Base-by-base conservation (phyloP, 2,797 vertebrate species). In the Pantherophis alleghaniensis region DNA sequence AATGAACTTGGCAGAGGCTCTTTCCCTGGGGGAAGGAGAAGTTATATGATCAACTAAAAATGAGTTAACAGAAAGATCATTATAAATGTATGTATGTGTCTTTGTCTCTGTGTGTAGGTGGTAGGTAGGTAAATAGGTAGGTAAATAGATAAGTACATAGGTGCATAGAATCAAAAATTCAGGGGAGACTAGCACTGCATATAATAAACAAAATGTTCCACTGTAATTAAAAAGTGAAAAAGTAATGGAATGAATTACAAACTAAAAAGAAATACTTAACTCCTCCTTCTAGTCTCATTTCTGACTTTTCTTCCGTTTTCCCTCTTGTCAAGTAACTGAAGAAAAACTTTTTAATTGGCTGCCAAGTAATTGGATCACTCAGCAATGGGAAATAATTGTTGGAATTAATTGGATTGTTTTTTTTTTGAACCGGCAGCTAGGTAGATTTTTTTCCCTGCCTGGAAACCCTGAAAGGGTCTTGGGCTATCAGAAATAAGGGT, bases 281-380 rank as follows among this genome's bases (percentile, higher is more conserved):
- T 79, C 74, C 74, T 79, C 74, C 74, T 79, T 22, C 74, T 42
- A 22, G 74, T 42, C 74, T 79, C 32, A 22, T 79, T 79, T 79
- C 74, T 18, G 18, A 79, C 7, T 79, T 79, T 79, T 22, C 37
- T 42, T 79, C 74, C 74, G 22, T 79, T 79, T 42, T 42, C 74
- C 74, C 22, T 42, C 74, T 10, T 79, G 74, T 42, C 74, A 79
- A 79, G 37, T 42, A 79, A 79, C 74, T 0, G 9, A 42, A 37
- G 32, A 79, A 79, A 79, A 79, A 79, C 37, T 42, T 79, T 79
- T 42, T 79, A 79, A 79, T 79, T 42, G 74, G 74, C 69, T 79
- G 32, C 37, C 74, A 79, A 79, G 37, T 79, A 42, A 79, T 79
- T 79, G 74, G 74, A 79, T 42, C 74, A 42, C 74, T 22, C 74